Evolutionary conservation across 2,113 vertebrate genomes (phyloP), one percentile per base, ranked within the genome.

Genomic region (Gambusia holbrooki): DNA sequence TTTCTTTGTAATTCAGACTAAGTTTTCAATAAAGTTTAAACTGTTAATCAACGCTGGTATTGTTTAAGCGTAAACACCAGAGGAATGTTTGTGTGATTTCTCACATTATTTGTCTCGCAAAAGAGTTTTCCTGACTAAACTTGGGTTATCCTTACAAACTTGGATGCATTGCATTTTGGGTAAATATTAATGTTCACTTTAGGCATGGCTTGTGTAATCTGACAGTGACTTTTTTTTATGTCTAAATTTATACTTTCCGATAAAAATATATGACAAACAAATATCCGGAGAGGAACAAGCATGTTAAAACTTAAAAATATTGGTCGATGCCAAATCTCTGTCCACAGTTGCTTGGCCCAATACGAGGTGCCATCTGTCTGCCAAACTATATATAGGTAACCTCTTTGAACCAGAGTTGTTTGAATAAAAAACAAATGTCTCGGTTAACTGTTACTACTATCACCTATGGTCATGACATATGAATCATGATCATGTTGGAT

Each of bases 1-100:
- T 87, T 92, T 84, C 84, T 90, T 85, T 73, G 30, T 74, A 58
- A 54, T 58, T 74, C 17, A 42, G 15, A 15, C 40, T 72, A 81
- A 62, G 83, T 80, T 81, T 75, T 90, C 82, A 65, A 63, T 33
- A 73, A 63, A 63, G 71, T 72, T 45, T 63, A 6, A 15, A 7
- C 51, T 58, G 10, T 58, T 58, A 10, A 58, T 58, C 22, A 22
- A 58, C 17, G 3, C 51, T n/a, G 51, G 22, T 58, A 58, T 58
- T 54, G 22, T 25, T 25, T 25, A 25, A 54, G 25, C 9, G 25
- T 54, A 25, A 42, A 42, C 17, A 51, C 19, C 2, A 51, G 48
- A 22, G 48, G 35, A 37, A 51, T 51, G 5, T 51, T 22, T 25
- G 19, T 6, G 19, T 51, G 48, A 8, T 51, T 19, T 51, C 17